A percentile compares a stretch with the other conserved stretches of the same genome.
phyloP scores from a whole-genome alignment of 1,140 invertebrate genomes.

The Pseudachorutes palmiensis region DNA sequence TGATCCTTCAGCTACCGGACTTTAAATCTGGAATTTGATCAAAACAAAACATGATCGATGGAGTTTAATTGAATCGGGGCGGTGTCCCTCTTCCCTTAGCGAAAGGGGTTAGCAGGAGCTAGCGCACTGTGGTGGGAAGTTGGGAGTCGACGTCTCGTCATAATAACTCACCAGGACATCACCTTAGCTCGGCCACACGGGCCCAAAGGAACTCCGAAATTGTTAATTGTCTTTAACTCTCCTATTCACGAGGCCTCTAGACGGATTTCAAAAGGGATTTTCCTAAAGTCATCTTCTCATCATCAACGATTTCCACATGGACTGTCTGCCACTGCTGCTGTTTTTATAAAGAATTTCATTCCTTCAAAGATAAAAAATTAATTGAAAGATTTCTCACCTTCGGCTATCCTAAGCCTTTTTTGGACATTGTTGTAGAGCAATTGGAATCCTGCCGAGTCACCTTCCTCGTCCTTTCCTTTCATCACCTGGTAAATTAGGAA shows the following conservation, averaged over 20 bases:
- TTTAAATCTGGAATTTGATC: not conserved
- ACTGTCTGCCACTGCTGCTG: not conserved
- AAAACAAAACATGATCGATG: slow-evolving; percentile 9
- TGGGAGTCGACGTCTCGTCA: not conserved
- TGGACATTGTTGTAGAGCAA: no score
- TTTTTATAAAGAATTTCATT: slow-evolving; percentile 1
- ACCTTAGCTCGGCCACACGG: no score
- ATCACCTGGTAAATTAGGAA: not conserved
- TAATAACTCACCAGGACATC: slow-evolving; percentile 8
- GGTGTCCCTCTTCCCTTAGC: no score
- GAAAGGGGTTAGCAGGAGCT: not conserved
- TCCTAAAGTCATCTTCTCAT: slow-evolving; percentile 10
- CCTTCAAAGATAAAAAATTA: slow-evolving; percentile 14
- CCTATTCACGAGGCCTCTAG: not conserved
- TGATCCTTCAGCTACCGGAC: not conserved
- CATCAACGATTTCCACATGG: not conserved
- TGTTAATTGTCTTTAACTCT: no score
- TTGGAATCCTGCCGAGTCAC: slow-evolving; percentile 14
- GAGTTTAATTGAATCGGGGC: not conserved
- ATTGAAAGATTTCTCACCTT: slow-evolving; percentile 23
- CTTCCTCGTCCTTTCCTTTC: not conserved
- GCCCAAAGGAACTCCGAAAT: no score
- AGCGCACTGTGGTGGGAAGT: not conserved
- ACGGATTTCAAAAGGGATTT: not conserved
- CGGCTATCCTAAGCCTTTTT: not conserved